Evolutionary conservation across 2,888 invertebrate species (phyloP).

Genomic region (Cenopis cana): DNA sequence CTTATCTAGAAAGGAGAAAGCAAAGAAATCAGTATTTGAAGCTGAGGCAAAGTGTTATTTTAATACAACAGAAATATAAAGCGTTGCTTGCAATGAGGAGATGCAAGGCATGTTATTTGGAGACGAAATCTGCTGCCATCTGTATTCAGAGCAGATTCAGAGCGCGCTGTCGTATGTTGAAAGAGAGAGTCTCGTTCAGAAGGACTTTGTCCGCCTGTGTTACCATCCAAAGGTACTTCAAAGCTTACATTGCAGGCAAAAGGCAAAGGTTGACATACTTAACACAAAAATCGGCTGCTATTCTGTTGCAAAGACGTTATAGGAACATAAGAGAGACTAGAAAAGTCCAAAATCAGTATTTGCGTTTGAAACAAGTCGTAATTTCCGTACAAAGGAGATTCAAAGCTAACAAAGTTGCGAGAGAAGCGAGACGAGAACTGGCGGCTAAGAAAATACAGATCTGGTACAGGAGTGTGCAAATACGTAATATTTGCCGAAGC

Average conservation of each 20-base stretch:
- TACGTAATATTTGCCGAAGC: slow-evolving; percentile 59
- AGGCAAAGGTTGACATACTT: slow-evolving; percentile 42
- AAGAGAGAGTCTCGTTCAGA: slow-evolving; percentile 64
- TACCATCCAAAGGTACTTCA: slow-evolving; percentile 68
- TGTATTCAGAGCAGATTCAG: slow-evolving; percentile 70
- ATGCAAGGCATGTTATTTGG: slow-evolving; percentile 58
- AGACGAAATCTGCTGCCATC: slow-evolving; percentile 53
- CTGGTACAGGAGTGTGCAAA: slow-evolving; percentile 65
- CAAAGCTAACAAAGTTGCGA: slow-evolving; percentile 59
- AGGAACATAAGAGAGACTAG: slow-evolving; percentile 51
- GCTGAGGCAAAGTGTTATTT: slow-evolving; percentile 56
- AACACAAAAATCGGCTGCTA: slow-evolving; percentile 31
- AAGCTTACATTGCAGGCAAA: slow-evolving; percentile 49
- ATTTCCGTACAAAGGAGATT: slow-evolving; percentile 69
- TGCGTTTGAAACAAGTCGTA: slow-evolving; percentile 56
- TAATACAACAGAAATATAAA: slow-evolving; percentile 66
- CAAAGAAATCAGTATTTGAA: slow-evolving; percentile 63
- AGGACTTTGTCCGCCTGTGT: slow-evolving; percentile 56
- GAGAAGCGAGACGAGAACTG: slow-evolving; percentile 51
- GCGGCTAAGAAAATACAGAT: slow-evolving; percentile 70
- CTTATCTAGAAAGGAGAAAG: slow-evolving; percentile 56
- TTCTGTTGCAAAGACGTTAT: slow-evolving; percentile 62
- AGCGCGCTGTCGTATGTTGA: slow-evolving; percentile 64
- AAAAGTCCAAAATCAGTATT: slow-evolving; percentile 57
- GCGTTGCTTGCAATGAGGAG: slow-evolving; percentile 64